Conservation (phyloP, 2,888 invertebrate species). For the Meteorus colon region DNA sequence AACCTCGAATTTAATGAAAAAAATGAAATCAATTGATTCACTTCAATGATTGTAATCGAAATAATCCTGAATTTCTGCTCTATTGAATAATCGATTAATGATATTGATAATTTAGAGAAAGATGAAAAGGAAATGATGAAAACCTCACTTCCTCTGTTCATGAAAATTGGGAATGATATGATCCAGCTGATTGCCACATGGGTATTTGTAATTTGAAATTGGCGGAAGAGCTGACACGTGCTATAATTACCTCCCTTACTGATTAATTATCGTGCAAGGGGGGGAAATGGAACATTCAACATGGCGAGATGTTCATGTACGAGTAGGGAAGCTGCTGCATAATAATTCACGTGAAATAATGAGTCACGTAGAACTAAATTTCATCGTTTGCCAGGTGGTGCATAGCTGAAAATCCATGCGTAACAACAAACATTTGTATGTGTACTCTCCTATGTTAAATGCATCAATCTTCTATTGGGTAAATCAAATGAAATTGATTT, state of each 20-base stretch:
- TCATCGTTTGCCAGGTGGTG: slow-evolving; percentile 41
- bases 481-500: not conserved
- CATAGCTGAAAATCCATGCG: slow-evolving; percentile 25
- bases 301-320: slow-evolving; percentile 22
- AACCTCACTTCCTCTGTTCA: slow-evolving; percentile 3
- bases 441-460: not conserved
- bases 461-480: not conserved
- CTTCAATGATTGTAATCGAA: not conserved
- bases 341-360: slow-evolving; percentile 49
- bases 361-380: slow-evolving; percentile 47
- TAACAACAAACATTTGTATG: slow-evolving; percentile 27
- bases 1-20: not conserved
- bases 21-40: not conserved
- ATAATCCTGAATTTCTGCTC: not conserved
- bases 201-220: slow-evolving; percentile 2
- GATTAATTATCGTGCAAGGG: slow-evolving; percentile 37
- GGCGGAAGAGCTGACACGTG: slow-evolving; percentile 20
- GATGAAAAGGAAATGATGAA: not conserved
- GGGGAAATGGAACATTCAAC: slow-evolving; percentile 33
- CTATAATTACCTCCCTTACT: slow-evolving; percentile 27
- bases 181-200: slow-evolving; percentile 14
- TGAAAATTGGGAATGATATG: not conserved
- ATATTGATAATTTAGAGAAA: not conserved
- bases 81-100: not conserved
- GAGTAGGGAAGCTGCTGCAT: slow-evolving; percentile 42